A percentile compares a stretch with the other conserved stretches of the same genome.
These are phyloP conservation scores for Charaxes varanes DNA, from an alignment of 1,140 invertebrate species.

Conservation along the genomic window DNA sequence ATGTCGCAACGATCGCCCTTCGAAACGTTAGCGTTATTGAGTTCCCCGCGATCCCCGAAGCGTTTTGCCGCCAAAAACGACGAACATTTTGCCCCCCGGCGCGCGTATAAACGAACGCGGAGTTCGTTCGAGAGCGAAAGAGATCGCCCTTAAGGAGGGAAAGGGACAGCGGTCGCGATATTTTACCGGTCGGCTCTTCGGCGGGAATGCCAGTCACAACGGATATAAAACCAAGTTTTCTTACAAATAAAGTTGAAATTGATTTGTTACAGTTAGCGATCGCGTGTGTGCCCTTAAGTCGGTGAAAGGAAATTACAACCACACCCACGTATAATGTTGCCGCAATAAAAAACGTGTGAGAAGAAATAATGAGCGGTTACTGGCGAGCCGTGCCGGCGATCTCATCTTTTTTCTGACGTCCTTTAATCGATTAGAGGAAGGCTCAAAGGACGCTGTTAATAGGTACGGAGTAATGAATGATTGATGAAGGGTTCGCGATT, in stretches of 20 bases:
- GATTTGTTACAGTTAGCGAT: constrained; percentile 25
- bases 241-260: constrained; percentile 28
- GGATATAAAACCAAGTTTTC: constrained; percentile 21
- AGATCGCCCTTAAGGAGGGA: constrained; percentile 41
- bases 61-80: constrained; percentile 74
- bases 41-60: constrained; percentile 67
- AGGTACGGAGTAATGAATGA: constrained; percentile 41
- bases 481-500: constrained; percentile 52
- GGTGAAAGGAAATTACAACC: constrained; percentile 74
- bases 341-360: constrained; percentile 73
- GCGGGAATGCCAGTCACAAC: constrained; percentile 24
- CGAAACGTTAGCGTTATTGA: constrained; percentile 65
- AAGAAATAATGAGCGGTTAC: constrained; percentile 73
- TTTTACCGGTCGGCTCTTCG: constrained; percentile 68
- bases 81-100: constrained; percentile 70
- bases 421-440: constrained; percentile 63
- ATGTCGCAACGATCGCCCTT: constrained; percentile 59
- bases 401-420: constrained; percentile 57
- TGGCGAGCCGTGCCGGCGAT: constrained; percentile 59
- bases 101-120: constrained; percentile 66
- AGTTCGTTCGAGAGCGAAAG: constrained; percentile 37
- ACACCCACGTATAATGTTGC: constrained; percentile 74
- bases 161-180: constrained; percentile 63
- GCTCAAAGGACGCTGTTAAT: constrained; percentile 35
- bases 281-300: constrained; percentile 72